Percentiles rank a stretch among this genome's conserved stretches.
Evolutionary conservation across 2,113 vertebrate genomes (phyloP).

Genomic region (Centrocercus urophasianus): DNA sequence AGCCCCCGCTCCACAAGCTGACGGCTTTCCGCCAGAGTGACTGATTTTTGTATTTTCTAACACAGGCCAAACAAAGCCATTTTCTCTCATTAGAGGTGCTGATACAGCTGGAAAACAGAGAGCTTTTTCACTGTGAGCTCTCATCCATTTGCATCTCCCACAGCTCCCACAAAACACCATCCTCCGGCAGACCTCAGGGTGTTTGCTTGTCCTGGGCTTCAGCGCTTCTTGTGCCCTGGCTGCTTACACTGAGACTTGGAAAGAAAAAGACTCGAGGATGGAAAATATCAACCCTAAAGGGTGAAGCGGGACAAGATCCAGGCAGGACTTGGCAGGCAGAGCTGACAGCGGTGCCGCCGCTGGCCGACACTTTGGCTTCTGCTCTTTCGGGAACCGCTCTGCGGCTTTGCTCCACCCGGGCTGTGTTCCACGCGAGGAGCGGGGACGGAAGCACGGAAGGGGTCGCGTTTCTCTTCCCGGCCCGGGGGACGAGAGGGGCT

Average conservation of each 20-base stretch:
- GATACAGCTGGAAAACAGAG: neutral
- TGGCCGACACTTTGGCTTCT: neutral
- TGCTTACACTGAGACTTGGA: neutral
- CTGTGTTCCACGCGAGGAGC: neutral
- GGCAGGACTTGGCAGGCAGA: neutral
- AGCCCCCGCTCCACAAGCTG: neutral
- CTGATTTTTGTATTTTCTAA: neutral
- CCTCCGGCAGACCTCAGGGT: neutral
- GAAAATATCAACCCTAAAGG: neutral
- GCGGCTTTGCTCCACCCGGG: neutral
- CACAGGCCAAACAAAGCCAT: neutral
- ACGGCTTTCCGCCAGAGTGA: constrained; percentile 5
- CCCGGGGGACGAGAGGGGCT: neutral
- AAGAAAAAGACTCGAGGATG: neutral
- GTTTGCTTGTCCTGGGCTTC: neutral
- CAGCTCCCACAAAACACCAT: rapidly evolving
- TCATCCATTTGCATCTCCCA: neutral
- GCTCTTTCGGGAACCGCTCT: neutral
- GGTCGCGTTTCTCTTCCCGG: neutral
- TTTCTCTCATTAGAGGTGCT: constrained; percentile 16
- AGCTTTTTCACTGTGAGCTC: neutral
- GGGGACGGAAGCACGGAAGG: neutral
- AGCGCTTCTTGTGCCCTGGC: rapidly evolving
- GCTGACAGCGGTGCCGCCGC: neutral
- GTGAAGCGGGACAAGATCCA: neutral